These are phyloP conservation scores for Tyrannus savana DNA, from an alignment of 2,113 vertebrate species.

Conservation along the genomic window DNA sequence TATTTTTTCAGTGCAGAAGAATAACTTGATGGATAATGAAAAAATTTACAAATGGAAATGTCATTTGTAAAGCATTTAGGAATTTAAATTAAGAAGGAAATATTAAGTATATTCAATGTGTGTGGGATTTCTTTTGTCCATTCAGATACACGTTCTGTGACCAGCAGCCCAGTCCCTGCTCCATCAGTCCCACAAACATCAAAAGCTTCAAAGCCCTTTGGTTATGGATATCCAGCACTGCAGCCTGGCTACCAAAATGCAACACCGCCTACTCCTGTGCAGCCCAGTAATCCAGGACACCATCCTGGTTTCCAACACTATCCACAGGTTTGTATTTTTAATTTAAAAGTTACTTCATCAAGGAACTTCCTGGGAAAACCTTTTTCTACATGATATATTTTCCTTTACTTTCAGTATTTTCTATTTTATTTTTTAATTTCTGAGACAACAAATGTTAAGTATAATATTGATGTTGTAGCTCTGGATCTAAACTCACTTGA, in stretches of 20 bases:
- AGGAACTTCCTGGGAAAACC: neutral
- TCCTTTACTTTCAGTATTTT: neutral
- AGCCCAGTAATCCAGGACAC: conserved; percentile 69
- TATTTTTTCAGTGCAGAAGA: neutral
- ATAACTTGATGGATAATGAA: neutral
- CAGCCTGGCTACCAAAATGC: conserved; percentile 86
- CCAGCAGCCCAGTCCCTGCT: conserved; percentile 73
- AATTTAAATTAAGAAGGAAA: neutral
- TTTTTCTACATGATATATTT: neutral
- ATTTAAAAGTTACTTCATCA: neutral
- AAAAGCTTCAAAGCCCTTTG: conserved; percentile 82
- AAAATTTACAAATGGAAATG: neutral
- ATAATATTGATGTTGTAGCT: neutral
- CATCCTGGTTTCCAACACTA: conserved; percentile 80
- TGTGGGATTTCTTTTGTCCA: neutral
- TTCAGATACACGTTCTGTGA: conserved; percentile 72
- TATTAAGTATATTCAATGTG: neutral
- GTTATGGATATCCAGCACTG: conserved; percentile 85
- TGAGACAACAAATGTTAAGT: neutral
- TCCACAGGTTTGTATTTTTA: conserved; percentile 73
- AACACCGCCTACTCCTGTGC: conserved; percentile 66
- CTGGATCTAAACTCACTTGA: neutral
- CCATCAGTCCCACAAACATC: conserved; percentile 72
- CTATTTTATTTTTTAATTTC: neutral
- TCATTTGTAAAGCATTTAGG: neutral